phyloP scores from a whole-genome alignment of 2,888 invertebrate genomes.

The Helicoverpa assulta region DNA sequence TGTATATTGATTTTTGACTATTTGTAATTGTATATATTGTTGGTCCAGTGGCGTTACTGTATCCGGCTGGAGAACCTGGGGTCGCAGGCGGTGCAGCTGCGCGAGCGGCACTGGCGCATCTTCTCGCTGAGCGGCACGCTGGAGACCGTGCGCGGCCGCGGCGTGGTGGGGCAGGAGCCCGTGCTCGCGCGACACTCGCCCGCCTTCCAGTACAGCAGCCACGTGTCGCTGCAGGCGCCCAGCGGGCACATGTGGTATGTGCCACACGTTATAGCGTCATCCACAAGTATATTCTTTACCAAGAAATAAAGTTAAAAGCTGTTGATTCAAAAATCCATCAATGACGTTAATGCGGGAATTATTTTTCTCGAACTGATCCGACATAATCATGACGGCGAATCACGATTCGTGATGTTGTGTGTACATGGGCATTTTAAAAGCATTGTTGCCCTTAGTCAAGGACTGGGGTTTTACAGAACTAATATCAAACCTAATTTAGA shows the following conservation, averaged over 20 bases:
- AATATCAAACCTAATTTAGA: no score
- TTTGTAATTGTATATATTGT: not conserved
- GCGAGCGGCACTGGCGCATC: constrained; percentile 99
- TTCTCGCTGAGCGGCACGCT: constrained; percentile 98
- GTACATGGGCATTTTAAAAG: no score
- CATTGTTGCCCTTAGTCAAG: no score
- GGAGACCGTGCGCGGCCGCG: constrained; percentile 98
- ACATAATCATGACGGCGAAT: no score
- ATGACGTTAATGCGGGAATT: no score
- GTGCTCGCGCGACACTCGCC: constrained; percentile 96
- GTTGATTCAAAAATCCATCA: no score
- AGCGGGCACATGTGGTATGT: constrained; percentile 98
- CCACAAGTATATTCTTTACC: no score
- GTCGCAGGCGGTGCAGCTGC: constrained; percentile 95
- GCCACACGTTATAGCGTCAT: not conserved
- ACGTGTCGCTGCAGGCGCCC: constrained; percentile 98
- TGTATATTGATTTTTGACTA: not conserved
- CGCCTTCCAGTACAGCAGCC: constrained; percentile 99
- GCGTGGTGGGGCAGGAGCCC: constrained; percentile 99
- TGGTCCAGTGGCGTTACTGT: constrained; percentile 96
- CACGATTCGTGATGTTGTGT: no score
- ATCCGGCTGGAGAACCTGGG: constrained; percentile 98
- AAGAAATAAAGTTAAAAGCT: no score
- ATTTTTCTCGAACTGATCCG: no score
- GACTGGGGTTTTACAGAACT: no score